Conservation (phyloP, 2,113 vertebrate species). For the Pteruthius melanotis region DNA sequence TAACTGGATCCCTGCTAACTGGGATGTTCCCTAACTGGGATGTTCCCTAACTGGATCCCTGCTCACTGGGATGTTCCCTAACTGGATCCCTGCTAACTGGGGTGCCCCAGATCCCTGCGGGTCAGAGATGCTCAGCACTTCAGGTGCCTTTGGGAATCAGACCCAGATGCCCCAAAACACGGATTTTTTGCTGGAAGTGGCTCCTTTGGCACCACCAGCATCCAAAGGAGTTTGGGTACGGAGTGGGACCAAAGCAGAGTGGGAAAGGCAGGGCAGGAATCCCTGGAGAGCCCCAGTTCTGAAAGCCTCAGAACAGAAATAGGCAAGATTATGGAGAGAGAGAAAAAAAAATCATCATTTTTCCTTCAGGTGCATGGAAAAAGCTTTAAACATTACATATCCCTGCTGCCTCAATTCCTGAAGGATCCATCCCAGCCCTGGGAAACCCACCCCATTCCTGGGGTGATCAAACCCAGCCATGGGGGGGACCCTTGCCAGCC, state of each 20-base stretch:
- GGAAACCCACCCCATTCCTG: neutral
- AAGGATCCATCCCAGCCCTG: neutral
- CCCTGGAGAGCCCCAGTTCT: neutral
- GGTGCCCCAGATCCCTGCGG: rapidly evolving
- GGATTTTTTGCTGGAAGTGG: neutral
- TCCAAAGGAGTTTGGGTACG: rapidly evolving
- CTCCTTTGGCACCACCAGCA: rapidly evolving
- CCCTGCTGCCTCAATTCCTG: neutral
- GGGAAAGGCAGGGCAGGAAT: neutral
- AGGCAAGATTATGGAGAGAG: neutral
- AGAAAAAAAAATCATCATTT: rapidly evolving
- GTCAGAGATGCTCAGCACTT: neutral
- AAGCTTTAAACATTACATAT: rapidly evolving
- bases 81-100: neutral
- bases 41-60: too few species aligned
- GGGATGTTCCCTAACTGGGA: too few species aligned
- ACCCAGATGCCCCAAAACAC: rapidly evolving
- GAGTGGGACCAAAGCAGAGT: neutral
- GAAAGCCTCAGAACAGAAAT: neutral
- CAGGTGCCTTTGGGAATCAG: rapidly evolving
- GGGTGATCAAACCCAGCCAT: neutral
- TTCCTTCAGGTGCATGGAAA: neutral
- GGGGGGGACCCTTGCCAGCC: too few species aligned
- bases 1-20: too few species aligned
- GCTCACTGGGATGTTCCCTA: neutral